phyloP scores from a whole-genome alignment of 2,113 vertebrate species.

The Gallinago undulata region DNA sequence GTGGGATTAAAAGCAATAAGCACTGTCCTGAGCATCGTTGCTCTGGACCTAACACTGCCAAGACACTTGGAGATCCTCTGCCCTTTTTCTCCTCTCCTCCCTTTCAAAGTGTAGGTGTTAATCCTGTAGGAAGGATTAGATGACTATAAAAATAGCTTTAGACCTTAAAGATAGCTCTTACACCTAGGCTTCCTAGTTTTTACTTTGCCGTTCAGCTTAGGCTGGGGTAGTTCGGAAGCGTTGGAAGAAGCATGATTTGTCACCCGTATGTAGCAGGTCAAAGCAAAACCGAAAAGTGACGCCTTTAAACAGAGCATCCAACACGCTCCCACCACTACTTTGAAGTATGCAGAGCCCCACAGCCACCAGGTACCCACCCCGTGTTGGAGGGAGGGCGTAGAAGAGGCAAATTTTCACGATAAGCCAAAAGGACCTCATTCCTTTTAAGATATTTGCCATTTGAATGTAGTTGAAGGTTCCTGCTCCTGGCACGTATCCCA shows the following conservation, averaged over 20 bases:
- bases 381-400: background rate
- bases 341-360: background rate
- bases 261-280: background rate
- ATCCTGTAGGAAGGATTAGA: constrained; percentile 39
- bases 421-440: background rate
- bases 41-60: background rate
- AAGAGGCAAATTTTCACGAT: background rate
- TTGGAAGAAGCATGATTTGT: background rate
- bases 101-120: constrained; percentile 17
- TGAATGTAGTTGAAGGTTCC: background rate
- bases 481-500: background rate
- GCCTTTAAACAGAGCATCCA: background rate
- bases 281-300: background rate
- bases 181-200: background rate
- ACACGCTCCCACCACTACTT: background rate
- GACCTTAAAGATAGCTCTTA: background rate
- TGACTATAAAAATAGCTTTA: constrained; percentile 9
- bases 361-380: background rate
- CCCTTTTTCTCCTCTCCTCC: background rate
- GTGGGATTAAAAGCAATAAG: background rate
- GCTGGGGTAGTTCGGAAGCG: background rate
- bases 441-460: background rate
- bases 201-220: background rate
- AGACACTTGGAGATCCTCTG: background rate
- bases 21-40: background rate